Conservation (phyloP, 1,140 invertebrate species). For the Apocrypta bakeri region DNA sequence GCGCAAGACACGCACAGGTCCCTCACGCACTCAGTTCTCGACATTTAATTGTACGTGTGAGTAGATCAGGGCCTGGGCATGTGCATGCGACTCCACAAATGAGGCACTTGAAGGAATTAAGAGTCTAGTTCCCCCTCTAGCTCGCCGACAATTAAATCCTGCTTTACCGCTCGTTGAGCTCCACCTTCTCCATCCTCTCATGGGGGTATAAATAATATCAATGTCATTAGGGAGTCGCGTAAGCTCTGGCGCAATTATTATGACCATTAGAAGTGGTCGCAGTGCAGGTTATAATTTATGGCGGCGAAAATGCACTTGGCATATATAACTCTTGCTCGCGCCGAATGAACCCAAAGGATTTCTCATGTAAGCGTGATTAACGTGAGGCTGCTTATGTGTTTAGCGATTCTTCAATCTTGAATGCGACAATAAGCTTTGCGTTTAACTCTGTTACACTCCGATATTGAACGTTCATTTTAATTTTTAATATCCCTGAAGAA, state of each 20-base stretch:
- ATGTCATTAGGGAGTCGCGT: slow-evolving; percentile 1
- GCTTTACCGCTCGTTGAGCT: slow-evolving; percentile 23
- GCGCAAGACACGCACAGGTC: neutral
- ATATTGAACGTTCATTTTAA: no score
- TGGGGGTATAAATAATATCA: slow-evolving; percentile 34
- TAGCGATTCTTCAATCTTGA: neutral
- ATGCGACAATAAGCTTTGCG: neutral
- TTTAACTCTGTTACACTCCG: neutral
- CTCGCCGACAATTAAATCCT: slow-evolving; percentile 35
- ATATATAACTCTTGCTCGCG: neutral
- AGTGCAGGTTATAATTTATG: neutral
- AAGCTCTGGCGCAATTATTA: slow-evolving; percentile 13
- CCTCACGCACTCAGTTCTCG: neutral
- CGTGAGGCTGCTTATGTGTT: neutral
- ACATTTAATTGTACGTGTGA: slow-evolving; percentile 16
- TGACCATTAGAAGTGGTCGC: slow-evolving; percentile 20
- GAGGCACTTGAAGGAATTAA: slow-evolving; percentile 41
- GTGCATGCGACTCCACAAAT: neutral
- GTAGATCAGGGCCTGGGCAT: neutral
- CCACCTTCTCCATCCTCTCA: neutral
- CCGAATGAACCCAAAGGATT: slow-evolving; percentile 6
- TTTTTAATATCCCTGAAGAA: no score
- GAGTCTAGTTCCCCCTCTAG: neutral
- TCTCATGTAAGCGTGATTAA: neutral
- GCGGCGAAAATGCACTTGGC: neutral